Percentiles rank a stretch among this genome's conserved stretches.
These are phyloP conservation scores for Chlamydotis undulata DNA, from an alignment of 2,113 vertebrate species.

Conservation along the genomic window DNA sequence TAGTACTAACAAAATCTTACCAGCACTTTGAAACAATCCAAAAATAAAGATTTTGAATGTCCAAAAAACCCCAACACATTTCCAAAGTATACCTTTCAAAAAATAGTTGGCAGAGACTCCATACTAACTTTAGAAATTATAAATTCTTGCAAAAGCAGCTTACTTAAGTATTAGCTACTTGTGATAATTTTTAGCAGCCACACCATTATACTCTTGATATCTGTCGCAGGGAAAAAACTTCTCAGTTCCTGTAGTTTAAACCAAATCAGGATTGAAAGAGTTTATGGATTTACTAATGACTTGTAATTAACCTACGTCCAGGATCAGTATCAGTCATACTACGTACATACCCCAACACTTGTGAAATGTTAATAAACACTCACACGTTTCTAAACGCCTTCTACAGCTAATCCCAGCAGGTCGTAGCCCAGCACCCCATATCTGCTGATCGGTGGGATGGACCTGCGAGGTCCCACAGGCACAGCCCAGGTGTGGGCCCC, in stretches of 20 bases:
- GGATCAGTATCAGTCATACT: not conserved
- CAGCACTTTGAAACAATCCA: not conserved
- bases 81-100: not conserved
- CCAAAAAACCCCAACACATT: not conserved
- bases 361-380: not conserved
- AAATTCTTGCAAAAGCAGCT: not conserved
- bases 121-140: not conserved
- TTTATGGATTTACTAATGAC: not conserved
- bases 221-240: not conserved
- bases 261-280: not conserved
- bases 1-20: not conserved
- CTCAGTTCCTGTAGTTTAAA: not conserved
- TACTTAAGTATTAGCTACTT: not conserved
- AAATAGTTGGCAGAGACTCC: not conserved
- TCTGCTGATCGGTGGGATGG: not conserved
- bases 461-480: accelerated
- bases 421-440: not conserved
- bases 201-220: not conserved
- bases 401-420: not conserved
- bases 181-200: not conserved
- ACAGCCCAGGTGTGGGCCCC: no score
- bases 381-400: not conserved
- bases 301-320: not conserved
- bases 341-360: not conserved
- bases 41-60: not conserved